A percentile compares a stretch with the other conserved stretches of the same genome.
phyloP scores from a whole-genome alignment of 2,797 vertebrate species.

The Sphaeramia orbicularis region DNA sequence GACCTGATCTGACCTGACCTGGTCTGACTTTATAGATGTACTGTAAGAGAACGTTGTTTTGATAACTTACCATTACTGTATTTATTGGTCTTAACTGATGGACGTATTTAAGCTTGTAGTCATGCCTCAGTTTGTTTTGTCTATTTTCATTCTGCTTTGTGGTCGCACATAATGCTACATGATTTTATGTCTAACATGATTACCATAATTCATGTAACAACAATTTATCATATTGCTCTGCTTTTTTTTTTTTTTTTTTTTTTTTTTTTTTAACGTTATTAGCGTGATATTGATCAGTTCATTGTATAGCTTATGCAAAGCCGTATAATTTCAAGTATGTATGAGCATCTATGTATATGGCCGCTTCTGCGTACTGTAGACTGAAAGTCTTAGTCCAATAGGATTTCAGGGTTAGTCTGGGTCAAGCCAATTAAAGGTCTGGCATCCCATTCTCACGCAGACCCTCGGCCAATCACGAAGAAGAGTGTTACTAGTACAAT shows the following conservation, averaged over 20 bases:
- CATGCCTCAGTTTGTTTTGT: too few species aligned
- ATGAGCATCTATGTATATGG: constrained; percentile 21
- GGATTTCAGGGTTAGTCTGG: constrained; percentile 89
- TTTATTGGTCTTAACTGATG: too few species aligned
- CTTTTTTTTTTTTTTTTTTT: constrained; percentile 28
- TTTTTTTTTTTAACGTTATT: too few species aligned
- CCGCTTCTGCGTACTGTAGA: constrained; percentile 53
- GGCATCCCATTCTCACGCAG: constrained; percentile 85
- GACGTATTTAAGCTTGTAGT: too few species aligned
- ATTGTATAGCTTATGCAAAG: constrained; percentile 45
- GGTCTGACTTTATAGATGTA: too few species aligned
- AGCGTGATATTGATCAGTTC: constrained; percentile 52
- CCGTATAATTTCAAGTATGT: constrained; percentile 36
- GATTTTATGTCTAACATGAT: too few species aligned
- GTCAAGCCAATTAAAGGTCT: constrained; percentile 91
- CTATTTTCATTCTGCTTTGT: too few species aligned
- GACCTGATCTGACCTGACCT: too few species aligned
- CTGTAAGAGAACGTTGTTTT: too few species aligned
- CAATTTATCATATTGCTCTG: constrained; percentile 24
- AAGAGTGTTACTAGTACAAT: constrained; percentile 74
- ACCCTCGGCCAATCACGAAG: constrained; percentile 81
- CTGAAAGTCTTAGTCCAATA: constrained; percentile 87
- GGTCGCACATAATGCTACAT: too few species aligned
- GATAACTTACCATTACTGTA: too few species aligned
- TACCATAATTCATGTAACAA: constrained; percentile 1